Evolutionary conservation across 2,888 invertebrate species (phyloP).

Genomic region (Stenichneumon culpator): DNA sequence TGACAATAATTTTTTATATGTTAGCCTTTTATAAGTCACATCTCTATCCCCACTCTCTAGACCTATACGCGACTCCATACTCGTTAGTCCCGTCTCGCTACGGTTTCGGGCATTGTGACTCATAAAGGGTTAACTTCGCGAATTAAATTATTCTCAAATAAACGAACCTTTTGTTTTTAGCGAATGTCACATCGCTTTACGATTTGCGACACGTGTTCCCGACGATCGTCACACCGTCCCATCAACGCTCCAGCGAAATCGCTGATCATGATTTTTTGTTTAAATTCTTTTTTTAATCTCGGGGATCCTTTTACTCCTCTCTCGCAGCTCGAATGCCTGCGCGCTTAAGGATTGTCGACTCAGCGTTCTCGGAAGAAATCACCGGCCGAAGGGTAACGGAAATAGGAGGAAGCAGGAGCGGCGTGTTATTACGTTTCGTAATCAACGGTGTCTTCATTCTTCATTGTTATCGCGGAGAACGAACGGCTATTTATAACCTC

Average conservation of each 20-base stretch:
- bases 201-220: neutral
- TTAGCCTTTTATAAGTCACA: no score
- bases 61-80: no score
- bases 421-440: conserved; percentile 33
- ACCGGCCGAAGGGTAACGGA: neutral
- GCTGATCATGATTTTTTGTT: neutral
- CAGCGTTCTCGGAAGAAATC: conserved; percentile 26
- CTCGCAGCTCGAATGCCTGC: neutral
- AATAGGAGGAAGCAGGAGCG: neutral
- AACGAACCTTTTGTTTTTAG: no score
- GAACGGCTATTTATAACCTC: conserved; percentile 18
- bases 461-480: conserved; percentile 5
- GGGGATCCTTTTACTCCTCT: conserved; percentile 4
- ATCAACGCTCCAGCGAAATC: neutral
- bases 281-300: neutral
- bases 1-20: no score
- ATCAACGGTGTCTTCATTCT: conserved; percentile 22
- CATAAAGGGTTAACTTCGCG: no score
- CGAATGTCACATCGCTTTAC: no score
- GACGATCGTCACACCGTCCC: neutral
- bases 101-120: no score
- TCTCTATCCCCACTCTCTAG: no score
- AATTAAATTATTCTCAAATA: no score
- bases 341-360: conserved; percentile 1
- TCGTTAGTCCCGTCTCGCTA: no score